A percentile compares a stretch with the other conserved stretches of the same genome.
Evolutionary conservation across 2,113 vertebrate species (phyloP).

Genomic region (Okapia johnstoni): DNA sequence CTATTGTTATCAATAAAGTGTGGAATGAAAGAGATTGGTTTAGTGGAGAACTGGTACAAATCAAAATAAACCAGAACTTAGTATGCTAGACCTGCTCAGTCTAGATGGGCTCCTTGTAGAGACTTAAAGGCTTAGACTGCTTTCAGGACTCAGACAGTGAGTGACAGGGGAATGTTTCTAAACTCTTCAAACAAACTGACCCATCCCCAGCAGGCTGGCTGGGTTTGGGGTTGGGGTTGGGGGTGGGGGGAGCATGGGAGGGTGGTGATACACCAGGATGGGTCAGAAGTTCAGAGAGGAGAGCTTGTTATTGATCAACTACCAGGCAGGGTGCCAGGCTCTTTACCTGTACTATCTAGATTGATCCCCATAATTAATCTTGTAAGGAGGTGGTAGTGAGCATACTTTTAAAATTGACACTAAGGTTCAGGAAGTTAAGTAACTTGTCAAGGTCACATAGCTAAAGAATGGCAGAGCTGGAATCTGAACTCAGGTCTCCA

Average conservation of each 20-base stretch:
- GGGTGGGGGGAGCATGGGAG: background rate
- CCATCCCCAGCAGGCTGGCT: background rate
- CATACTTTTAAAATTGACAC: constrained; percentile 23
- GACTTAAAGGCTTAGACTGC: background rate
- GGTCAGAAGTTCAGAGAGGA: constrained; percentile 43
- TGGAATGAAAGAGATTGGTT: background rate
- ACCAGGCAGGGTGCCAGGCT: background rate
- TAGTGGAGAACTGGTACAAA: constrained; percentile 16
- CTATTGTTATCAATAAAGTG: background rate
- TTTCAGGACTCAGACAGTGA: background rate
- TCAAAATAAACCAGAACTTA: background rate
- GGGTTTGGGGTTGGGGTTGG: background rate
- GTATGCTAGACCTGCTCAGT: background rate
- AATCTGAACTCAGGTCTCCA: constrained; percentile 36
- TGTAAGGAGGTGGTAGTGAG: background rate
- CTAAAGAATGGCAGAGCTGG: background rate
- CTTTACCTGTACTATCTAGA: background rate
- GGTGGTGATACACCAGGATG: background rate
- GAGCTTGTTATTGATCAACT: constrained; percentile 18
- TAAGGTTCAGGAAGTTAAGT: constrained; percentile 38
- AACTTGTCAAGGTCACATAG: constrained; percentile 67
- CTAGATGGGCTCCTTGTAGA: background rate
- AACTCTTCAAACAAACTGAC: background rate
- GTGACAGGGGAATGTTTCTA: background rate
- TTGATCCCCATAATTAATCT: background rate